phyloP scores from a whole-genome alignment of 2,797 vertebrate genomes.

The Coccyzus lansbergi region DNA sequence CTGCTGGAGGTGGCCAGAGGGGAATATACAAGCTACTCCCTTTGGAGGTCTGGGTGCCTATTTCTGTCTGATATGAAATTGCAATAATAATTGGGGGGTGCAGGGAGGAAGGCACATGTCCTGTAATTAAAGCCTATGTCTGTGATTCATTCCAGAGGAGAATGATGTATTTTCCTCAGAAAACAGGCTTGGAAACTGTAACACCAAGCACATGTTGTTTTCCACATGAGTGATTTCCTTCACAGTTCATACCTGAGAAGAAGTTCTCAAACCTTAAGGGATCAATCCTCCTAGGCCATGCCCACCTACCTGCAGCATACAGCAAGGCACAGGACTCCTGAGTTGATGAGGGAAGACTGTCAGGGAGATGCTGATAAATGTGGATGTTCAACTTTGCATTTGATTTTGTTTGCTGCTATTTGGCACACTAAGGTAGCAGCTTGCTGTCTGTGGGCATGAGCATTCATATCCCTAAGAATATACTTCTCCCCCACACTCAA shows the following conservation, averaged over 20 bases:
- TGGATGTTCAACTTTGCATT: neutral
- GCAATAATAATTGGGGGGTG: neutral
- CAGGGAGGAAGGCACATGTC: neutral
- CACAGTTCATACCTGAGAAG: neutral
- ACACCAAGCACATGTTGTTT: neutral
- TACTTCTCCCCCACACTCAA: neutral
- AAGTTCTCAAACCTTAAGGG: neutral
- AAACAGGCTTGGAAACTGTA: neutral
- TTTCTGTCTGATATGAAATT: constrained; percentile 44
- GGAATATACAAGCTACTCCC: neutral
- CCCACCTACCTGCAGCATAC: neutral
- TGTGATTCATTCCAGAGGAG: neutral
- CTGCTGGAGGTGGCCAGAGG: neutral
- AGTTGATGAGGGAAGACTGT: neutral
- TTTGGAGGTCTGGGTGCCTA: constrained; percentile 9
- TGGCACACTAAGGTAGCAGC: neutral
- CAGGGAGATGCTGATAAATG: neutral
- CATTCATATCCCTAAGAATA: neutral
- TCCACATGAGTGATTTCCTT: neutral
- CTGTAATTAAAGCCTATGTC: neutral
- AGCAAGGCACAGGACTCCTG: neutral
- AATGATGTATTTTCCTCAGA: neutral
- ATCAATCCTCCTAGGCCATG: neutral
- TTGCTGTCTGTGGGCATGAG: neutral
- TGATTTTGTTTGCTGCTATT: neutral